A percentile compares a stretch with the other conserved stretches of the same genome.
phyloP scores from a whole-genome alignment of 2,888 invertebrate species.

The Cheilosia urbana region DNA sequence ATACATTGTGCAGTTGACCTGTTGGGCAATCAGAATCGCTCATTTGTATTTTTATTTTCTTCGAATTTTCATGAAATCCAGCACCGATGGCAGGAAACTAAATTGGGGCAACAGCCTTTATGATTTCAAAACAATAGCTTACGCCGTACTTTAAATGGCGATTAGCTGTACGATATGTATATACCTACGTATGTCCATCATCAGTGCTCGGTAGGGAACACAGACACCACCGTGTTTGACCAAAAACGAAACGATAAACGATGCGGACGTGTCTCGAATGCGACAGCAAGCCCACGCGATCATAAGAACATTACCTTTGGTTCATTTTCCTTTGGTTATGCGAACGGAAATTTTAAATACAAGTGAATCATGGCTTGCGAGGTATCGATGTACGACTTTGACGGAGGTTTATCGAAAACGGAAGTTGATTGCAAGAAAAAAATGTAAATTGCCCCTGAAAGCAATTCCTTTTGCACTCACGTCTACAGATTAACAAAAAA shows the following conservation, averaged over 20 bases:
- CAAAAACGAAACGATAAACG: constrained; percentile 55
- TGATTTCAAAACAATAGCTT: constrained; percentile 35
- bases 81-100: constrained; percentile 37
- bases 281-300: constrained; percentile 16
- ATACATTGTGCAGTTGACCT: neutral
- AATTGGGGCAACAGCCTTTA: constrained; percentile 58
- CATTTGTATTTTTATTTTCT: neutral
- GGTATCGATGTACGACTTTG: constrained; percentile 10
- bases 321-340: constrained; percentile 44
- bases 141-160: constrained; percentile 17
- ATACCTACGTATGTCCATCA: neutral
- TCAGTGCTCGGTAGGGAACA: constrained; percentile 42
- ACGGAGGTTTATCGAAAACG: constrained; percentile 38
- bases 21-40: constrained; percentile 14
- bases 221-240: constrained; percentile 59
- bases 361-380: constrained; percentile 51
- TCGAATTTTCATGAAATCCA: constrained; percentile 29
- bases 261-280: constrained; percentile 50
- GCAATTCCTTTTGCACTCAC: neutral
- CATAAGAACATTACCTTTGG: constrained; percentile 41
- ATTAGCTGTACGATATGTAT: constrained; percentile 4
- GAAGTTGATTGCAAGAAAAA: constrained; percentile 31
- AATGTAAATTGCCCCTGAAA: constrained; percentile 10
- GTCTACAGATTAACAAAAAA: neutral
- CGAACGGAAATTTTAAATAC: constrained; percentile 40